Percentiles rank a stretch among this genome's conserved stretches.
Evolutionary conservation across 2,888 invertebrate genomes (phyloP).

Genomic region (Trissolcus japonicus): DNA sequence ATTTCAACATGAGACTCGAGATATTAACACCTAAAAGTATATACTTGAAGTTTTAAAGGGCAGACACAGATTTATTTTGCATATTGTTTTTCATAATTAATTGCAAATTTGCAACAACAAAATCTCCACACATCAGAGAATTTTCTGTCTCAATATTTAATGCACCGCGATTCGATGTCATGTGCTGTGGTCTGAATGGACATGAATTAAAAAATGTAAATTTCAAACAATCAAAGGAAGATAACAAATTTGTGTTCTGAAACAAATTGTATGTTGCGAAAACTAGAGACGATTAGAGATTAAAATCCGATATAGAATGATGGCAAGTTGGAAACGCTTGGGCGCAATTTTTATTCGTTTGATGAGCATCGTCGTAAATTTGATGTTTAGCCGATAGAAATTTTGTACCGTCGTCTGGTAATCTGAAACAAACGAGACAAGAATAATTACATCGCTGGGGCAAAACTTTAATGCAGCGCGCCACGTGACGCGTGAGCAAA

Average conservation of each 20-base stretch:
- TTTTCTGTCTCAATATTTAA: no score
- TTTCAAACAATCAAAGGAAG: no score
- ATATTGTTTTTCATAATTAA: constrained; percentile 32
- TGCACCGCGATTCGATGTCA: no score
- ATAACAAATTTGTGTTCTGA: constrained; percentile 13
- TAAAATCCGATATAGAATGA: constrained; percentile 72
- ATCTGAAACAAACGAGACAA: constrained; percentile 61
- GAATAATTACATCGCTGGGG: constrained; percentile 45
- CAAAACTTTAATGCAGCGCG: constrained; percentile 40
- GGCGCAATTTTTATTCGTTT: constrained; percentile 75
- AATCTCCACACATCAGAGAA: no score
- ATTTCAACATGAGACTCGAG: constrained; percentile 21
- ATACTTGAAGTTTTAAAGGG: constrained; percentile 14
- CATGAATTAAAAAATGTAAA: background rate
- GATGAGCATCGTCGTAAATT: constrained; percentile 76
- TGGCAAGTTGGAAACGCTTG: constrained; percentile 76
- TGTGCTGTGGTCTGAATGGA: no score
- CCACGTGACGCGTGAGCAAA: constrained; percentile 45
- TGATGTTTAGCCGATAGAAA: constrained; percentile 67
- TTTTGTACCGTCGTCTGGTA: constrained; percentile 66
- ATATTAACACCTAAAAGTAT: constrained; percentile 26
- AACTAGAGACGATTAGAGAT: constrained; percentile 60
- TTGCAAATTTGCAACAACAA: background rate
- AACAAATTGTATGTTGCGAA: constrained; percentile 20
- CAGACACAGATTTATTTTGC: constrained; percentile 29